Base-by-base conservation (phyloP, 2,113 vertebrate genomes). In the Pagrus major region DNA sequence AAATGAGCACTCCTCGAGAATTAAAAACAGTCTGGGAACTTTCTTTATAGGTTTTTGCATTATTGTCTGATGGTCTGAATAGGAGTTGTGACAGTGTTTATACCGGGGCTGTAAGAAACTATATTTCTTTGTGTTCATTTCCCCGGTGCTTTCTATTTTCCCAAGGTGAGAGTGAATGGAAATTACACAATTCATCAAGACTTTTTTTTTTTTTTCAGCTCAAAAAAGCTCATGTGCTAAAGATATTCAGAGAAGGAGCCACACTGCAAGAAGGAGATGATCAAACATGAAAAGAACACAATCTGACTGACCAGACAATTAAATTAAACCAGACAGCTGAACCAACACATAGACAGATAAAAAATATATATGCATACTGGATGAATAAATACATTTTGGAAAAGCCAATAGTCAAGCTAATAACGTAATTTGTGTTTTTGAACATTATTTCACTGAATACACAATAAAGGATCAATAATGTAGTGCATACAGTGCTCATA, bases 1-100 rank as follows among this genome's bases (percentile, higher is more conserved):
- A 85, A 91, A 92, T 74, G 67, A 88, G 87, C 55, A 27, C 58
- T 75, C 61, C 83, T 92, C 9, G 2, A 72, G 82, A 76, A 87
- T 80, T 88, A 60, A 73, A 87, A 76, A 52, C 78, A 65, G 71
- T 71, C 69, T 60, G 68, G 18, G 60, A 89, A 87, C 78, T 91
- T 89, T 84, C 67, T 86, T 79, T 47, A 82, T 67, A 39, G 67
- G 44, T 65, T 73, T 42, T n/a, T 81, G 37, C 73, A 68, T 73
- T 85, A 55, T 66, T 83, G 41, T 76, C 23, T 77, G 65, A 60
- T 63, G 49, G 63, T 73, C n/a, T 80, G 64, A 63, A 29, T 56
- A 58, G 46, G 76, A 64, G 66, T 41, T 59, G 23, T 44, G 64
- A 77, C 46, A 9, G 47, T 58, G 46, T 56, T 83, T 83, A 64